These are phyloP conservation scores for Acanthosoma haemorrhoidale DNA, from an alignment of 2,888 invertebrate genomes.

Conservation along the genomic window DNA sequence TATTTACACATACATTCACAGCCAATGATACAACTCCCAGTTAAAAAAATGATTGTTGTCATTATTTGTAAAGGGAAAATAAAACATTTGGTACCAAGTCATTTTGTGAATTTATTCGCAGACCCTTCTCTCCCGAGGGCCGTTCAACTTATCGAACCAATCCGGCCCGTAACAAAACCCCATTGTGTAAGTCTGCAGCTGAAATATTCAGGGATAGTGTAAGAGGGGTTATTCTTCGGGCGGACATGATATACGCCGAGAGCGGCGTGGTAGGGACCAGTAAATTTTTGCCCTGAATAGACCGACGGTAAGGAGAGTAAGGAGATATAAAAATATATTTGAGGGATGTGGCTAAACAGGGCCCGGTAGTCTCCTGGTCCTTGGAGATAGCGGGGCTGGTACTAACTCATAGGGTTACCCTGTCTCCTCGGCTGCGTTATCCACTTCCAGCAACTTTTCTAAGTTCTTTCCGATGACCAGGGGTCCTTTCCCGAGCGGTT, in stretches of 20 bases:
- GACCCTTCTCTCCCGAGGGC: neutral
- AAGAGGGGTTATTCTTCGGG: neutral
- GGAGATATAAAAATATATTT: no score
- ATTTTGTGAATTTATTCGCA: no score
- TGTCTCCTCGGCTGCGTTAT: neutral
- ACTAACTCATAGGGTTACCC: neutral
- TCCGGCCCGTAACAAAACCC: neutral
- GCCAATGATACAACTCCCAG: no score
- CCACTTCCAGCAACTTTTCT: no score
- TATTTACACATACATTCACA: no score
- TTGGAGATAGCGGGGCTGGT: neutral
- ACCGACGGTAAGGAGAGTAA: neutral
- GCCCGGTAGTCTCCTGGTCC: neutral
- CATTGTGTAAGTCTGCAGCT: neutral
- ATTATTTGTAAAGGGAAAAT: no score
- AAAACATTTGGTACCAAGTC: no score
- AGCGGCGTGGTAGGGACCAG: neutral
- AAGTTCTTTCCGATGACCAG: no score
- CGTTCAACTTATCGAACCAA: neutral
- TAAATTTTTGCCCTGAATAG: slow-evolving; percentile 2
- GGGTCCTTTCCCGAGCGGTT: no score
- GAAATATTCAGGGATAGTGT: neutral
- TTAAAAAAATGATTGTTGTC: no score
- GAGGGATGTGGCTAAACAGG: neutral
- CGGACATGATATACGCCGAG: neutral